Conservation (phyloP, 2,797 vertebrate genomes). For the Amphiprion clarkii region DNA sequence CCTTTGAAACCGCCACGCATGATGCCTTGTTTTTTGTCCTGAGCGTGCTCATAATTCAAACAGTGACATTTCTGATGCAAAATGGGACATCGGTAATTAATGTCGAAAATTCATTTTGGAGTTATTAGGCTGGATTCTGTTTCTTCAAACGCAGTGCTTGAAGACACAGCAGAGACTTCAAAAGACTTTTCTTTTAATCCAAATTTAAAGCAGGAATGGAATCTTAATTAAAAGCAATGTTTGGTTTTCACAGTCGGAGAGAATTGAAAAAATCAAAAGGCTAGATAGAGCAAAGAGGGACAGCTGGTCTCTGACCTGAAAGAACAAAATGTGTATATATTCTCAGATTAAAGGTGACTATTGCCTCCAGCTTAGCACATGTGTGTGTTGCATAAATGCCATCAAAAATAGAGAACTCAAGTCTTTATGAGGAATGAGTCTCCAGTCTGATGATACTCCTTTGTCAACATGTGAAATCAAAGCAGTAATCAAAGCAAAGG, state of each 20-base stretch:
- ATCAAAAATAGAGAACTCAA: too few relatives aligned
- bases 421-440: too few relatives aligned
- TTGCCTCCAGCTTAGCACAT: too few relatives aligned
- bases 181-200: conserved; percentile 13
- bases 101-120: conserved; percentile 48
- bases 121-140: conserved; percentile 27
- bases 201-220: conserved; percentile 16
- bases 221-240: conserved; percentile 15
- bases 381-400: too few relatives aligned
- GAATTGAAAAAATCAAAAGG: conserved; percentile 20
- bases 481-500: too few relatives aligned
- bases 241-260: conserved; percentile 16
- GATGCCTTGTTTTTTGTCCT: conserved; percentile 27
- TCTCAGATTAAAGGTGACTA: too few relatives aligned
- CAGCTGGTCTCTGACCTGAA: background rate
- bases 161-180: conserved; percentile 33
- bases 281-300: background rate
- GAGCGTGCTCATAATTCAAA: conserved; percentile 25
- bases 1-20: conserved; percentile 37
- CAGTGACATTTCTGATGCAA: conserved; percentile 46
- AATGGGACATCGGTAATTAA: conserved; percentile 46
- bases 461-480: too few relatives aligned
- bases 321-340: background rate
- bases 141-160: conserved; percentile 17
- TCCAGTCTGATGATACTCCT: too few relatives aligned